Conservation (phyloP, 2,888 invertebrate species). For the Ceraclea dissimilis region DNA sequence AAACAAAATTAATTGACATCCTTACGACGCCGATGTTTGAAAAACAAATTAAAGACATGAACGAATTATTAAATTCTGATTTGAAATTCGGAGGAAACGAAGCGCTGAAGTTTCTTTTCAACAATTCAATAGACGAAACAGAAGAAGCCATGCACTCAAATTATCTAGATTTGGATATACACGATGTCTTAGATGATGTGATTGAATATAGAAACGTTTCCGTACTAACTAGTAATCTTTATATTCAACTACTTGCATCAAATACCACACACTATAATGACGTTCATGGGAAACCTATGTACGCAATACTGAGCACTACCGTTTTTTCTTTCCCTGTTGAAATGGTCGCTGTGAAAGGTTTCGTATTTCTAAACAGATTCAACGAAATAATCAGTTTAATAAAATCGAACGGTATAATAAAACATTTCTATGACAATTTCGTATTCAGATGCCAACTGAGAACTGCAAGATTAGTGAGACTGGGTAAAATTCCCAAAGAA, state of each 20-base stretch:
- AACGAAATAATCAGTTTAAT: slow-evolving; percentile 29
- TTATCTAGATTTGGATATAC: slow-evolving; percentile 21
- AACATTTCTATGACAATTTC: slow-evolving; percentile 28
- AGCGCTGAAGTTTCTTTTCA: slow-evolving; percentile 20
- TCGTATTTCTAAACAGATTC: slow-evolving; percentile 30
- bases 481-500: slow-evolving; percentile 11
- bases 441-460: slow-evolving; percentile 9
- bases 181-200: slow-evolving; percentile 21
- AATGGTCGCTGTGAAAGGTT: slow-evolving; percentile 33
- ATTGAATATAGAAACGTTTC: slow-evolving; percentile 20
- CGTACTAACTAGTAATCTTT: slow-evolving; percentile 28
- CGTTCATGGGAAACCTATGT: slow-evolving; percentile 25
- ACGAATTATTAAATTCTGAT: slow-evolving; percentile 17
- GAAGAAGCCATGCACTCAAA: slow-evolving; percentile 19
- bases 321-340: slow-evolving; percentile 32
- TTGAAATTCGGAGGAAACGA: slow-evolving; percentile 25
- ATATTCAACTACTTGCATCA: slow-evolving; percentile 28
- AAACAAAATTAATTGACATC: slow-evolving; percentile 23
- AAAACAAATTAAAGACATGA: slow-evolving; percentile 17
- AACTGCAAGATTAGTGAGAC: slow-evolving; percentile 16
- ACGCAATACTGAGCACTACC: slow-evolving; percentile 29
- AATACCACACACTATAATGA: slow-evolving; percentile 27
- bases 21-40: slow-evolving; percentile 22
- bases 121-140: slow-evolving; percentile 22
- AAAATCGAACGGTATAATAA: slow-evolving; percentile 30